These are phyloP conservation scores for Spodoptera litura DNA, from an alignment of 1,140 invertebrate species.

Conservation along the genomic window DNA sequence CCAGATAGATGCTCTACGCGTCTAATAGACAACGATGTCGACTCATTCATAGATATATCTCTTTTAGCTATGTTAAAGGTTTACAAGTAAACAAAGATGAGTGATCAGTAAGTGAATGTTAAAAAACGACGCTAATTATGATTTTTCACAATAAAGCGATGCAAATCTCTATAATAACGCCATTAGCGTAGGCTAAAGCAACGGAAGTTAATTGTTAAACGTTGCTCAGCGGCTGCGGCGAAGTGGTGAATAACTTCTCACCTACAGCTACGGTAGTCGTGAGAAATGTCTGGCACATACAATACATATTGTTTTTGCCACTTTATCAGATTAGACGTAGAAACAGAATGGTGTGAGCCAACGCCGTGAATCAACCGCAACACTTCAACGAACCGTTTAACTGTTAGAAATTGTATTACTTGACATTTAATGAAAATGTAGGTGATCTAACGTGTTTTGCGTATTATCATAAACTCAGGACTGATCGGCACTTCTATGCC, in stretches of 20 bases:
- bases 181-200: constrained; percentile 66
- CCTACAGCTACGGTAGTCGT: constrained; percentile 61
- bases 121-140: constrained; percentile 25
- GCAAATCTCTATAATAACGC: constrained; percentile 66
- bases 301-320: constrained; percentile 53
- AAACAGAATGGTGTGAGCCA: constrained; percentile 51
- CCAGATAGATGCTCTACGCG: constrained; percentile 32
- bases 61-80: constrained; percentile 22
- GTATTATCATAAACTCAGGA: not conserved
- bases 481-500: constrained; percentile 18
- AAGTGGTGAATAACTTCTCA: constrained; percentile 72
- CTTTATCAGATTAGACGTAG: constrained; percentile 61
- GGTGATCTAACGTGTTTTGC: not conserved
- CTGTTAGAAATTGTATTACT: constrained; percentile 19
- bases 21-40: constrained; percentile 8
- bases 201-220: constrained; percentile 74
- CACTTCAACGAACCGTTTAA: not conserved
- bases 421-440: constrained; percentile 3
- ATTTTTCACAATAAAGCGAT: constrained; percentile 60
- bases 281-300: constrained; percentile 59
- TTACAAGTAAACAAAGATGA: constrained; percentile 2
- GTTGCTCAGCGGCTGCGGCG: constrained; percentile 41
- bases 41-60: constrained; percentile 27
- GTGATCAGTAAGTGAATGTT: not conserved
- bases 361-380: constrained; percentile 22